Conservation (phyloP, 2,888 invertebrate species). For the Metacarcinus magister region DNA sequence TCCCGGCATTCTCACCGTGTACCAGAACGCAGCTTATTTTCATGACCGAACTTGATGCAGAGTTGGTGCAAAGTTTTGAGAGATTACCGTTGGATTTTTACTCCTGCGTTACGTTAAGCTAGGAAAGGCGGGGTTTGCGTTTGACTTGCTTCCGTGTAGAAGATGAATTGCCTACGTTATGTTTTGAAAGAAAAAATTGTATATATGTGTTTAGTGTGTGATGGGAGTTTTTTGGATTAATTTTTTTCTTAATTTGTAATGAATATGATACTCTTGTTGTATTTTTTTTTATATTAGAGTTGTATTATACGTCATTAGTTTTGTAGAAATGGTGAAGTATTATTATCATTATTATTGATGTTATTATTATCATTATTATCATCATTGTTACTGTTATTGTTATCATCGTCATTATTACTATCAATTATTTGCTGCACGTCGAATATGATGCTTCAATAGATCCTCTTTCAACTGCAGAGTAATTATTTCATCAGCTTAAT, state of each 20-base stretch:
- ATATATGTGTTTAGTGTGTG: background rate
- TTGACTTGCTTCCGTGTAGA: background rate
- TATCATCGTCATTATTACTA: too few species aligned
- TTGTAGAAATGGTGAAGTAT: too few species aligned
- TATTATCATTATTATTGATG: background rate
- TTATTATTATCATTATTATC: background rate
- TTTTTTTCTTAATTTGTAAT: background rate
- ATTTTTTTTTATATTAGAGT: too few species aligned
- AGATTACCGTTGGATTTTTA: slow-evolving; percentile 20
- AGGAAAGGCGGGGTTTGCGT: background rate
- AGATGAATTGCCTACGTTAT: background rate
- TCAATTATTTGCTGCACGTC: too few species aligned
- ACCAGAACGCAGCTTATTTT: background rate
- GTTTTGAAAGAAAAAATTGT: background rate
- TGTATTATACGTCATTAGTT: too few species aligned
- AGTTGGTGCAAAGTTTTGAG: background rate
- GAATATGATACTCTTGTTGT: background rate
- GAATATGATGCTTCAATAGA: too few species aligned
- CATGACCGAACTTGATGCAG: slow-evolving; percentile 27
- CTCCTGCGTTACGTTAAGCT: background rate
- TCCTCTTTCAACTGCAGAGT: too few species aligned
- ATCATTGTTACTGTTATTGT: background rate
- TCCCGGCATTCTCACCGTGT: too few species aligned
- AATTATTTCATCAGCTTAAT: too few species aligned
- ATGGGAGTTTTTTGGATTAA: background rate